These are phyloP conservation scores for Eupithecia dodoneata DNA, from an alignment of 2,888 invertebrate genomes.

Conservation along the genomic window DNA sequence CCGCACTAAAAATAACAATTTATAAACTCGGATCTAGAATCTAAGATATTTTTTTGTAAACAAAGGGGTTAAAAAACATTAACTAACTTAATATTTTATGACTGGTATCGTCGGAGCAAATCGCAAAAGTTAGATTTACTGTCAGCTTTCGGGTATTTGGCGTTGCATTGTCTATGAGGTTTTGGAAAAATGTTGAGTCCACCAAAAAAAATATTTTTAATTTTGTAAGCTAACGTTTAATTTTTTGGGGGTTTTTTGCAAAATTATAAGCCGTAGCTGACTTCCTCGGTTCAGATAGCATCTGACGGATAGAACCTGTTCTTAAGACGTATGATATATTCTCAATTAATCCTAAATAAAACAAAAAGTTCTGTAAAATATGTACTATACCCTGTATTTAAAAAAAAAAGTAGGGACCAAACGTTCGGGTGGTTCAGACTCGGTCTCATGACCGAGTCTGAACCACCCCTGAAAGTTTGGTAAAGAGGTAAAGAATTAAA, in stretches of 20 bases:
- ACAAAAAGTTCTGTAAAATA: neutral
- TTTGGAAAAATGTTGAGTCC: neutral
- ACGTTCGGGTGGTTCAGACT: no score
- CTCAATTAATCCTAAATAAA: neutral
- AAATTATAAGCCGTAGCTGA: no score
- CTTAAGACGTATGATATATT: neutral
- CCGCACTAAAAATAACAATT: constrained; percentile 85
- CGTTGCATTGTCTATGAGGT: neutral
- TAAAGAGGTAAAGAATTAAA: no score
- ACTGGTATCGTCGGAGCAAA: neutral
- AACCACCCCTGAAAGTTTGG: no score
- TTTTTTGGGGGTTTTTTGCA: neutral
- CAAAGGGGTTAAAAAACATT: neutral
- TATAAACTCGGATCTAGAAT: neutral
- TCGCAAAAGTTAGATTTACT: neutral
- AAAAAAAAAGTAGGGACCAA: no score
- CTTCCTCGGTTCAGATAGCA: neutral
- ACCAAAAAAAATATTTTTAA: neutral
- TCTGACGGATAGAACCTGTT: neutral
- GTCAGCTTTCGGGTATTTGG: neutral
- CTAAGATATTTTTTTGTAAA: neutral
- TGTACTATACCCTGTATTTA: no score
- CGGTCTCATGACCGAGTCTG: no score
- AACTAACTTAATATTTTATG: neutral
- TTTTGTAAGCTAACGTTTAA: neutral